Base-by-base conservation (phyloP, 1,140 invertebrate genomes). In the Leptonema lineaticorne region DNA sequence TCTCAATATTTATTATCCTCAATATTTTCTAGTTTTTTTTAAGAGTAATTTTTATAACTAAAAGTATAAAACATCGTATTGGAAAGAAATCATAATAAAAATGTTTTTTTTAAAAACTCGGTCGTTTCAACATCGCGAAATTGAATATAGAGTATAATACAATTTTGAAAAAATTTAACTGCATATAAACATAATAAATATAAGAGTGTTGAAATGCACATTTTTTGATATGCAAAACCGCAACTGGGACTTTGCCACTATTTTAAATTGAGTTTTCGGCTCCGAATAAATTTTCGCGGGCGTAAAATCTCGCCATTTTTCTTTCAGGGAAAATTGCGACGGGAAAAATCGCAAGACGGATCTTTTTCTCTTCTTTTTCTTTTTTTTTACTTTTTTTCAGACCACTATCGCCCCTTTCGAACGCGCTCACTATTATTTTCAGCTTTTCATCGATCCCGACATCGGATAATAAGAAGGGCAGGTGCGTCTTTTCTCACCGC, bases 231-330 rank as follows among this genome's bases (percentile, higher is more conserved):
- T 41, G 37, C 37, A 41, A 41, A 41, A 11, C 37, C 2, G 37
- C 7, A 11, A 11, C 30, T 6, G 11, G 30, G 11, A 3, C 11
- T 41, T 16, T 33, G 5, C 30, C 11, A 33, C 11, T 11, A 9
- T 8, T 62, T 33, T 62, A 64, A 64, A 64, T 64, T 64, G 62
- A 64, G 62, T 64, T 64, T 50, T 64, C 30, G 62, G n/a, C 62
- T 64, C 37, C 50, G 62, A 64, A 64, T 64, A 64, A 64, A 64
- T 64, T 64, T 64, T 27, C 62, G 62, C 41, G 46, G n/a, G n/a
- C 8, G 50, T 64, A 64, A 64, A n/a, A 64, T 64, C 62, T 64
- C 20, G 16, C 62, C 45, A 46, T 64, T 64, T 64, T 62, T 62
- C 22, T 16, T 11, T 50, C 24, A 24, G 27, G 3, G 62, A 37